Evolutionary conservation across 2,113 vertebrate genomes (phyloP).

Genomic region (Mustelus asterias): DNA sequence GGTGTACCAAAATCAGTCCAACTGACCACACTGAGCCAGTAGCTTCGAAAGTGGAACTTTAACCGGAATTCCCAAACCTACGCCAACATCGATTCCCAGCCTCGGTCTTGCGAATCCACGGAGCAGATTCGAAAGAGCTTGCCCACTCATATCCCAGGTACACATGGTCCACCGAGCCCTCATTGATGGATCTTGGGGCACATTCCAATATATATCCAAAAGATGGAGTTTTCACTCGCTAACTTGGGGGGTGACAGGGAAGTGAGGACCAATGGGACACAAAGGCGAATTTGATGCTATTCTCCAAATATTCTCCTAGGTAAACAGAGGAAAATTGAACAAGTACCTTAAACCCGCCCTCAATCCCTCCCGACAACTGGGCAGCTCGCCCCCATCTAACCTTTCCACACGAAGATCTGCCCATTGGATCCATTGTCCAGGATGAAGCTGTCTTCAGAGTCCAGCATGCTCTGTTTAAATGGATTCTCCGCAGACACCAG

Average conservation of each 20-base stretch:
- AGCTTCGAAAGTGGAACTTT: background rate
- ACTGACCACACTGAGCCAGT: background rate
- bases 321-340: background rate
- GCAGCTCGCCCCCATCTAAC: conserved; percentile 46
- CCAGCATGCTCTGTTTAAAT: conserved; percentile 79
- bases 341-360: background rate
- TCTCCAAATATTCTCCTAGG: background rate
- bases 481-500: conserved; percentile 92
- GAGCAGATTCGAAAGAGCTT: background rate
- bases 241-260: background rate
- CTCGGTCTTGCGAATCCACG: background rate
- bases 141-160: background rate
- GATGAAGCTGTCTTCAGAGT: conserved; percentile 88
- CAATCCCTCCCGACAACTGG: background rate
- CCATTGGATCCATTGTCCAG: conserved; percentile 85
- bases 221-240: background rate
- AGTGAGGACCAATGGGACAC: background rate
- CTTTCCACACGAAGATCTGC: conserved; percentile 98
- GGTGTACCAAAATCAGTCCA: background rate
- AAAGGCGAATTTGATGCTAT: background rate
- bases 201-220: background rate
- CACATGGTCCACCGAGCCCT: background rate
- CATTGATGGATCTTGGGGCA: background rate
- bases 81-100: background rate
- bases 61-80: background rate